phyloP scores from a whole-genome alignment of 2,113 vertebrate genomes.

The Thinocorus orbignyianus region DNA sequence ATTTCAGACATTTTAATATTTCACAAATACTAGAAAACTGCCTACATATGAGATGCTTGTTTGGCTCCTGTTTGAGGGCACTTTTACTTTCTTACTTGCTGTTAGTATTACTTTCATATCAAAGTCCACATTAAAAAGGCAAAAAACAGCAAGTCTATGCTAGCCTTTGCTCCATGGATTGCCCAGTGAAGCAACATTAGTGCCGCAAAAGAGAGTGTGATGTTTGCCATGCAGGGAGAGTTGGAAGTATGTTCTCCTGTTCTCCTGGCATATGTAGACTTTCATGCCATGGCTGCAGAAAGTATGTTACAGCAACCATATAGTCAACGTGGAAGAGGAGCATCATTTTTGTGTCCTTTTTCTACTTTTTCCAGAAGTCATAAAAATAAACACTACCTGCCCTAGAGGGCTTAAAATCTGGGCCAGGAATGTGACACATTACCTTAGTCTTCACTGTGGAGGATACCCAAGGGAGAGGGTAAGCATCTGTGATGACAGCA shows the following conservation, averaged over 20 bases:
- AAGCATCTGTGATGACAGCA: not conserved
- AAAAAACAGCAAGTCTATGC: not conserved
- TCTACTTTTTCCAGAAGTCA: not conserved
- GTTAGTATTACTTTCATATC: fast-evolving
- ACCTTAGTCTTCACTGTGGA: not conserved
- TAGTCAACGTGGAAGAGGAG: not conserved
- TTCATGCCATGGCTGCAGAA: not conserved
- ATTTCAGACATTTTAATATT: not conserved
- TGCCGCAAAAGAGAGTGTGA: not conserved
- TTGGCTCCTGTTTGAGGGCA: not conserved
- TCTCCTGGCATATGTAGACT: not conserved
- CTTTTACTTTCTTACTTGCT: not conserved
- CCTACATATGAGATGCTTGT: not conserved
- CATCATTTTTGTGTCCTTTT: not conserved
- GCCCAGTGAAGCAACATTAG: not conserved
- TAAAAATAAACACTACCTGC: not conserved
- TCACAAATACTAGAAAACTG: not conserved
- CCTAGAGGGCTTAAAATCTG: not conserved
- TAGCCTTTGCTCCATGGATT: not conserved
- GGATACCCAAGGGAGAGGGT: not conserved
- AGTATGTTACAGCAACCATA: not conserved
- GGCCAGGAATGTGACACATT: not conserved
- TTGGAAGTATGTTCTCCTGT: not conserved
- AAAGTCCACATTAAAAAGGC: not conserved
- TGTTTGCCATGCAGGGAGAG: not conserved